Base-by-base conservation (phyloP, 2,797 vertebrate genomes). In the Mormyrops attenuatus region DNA sequence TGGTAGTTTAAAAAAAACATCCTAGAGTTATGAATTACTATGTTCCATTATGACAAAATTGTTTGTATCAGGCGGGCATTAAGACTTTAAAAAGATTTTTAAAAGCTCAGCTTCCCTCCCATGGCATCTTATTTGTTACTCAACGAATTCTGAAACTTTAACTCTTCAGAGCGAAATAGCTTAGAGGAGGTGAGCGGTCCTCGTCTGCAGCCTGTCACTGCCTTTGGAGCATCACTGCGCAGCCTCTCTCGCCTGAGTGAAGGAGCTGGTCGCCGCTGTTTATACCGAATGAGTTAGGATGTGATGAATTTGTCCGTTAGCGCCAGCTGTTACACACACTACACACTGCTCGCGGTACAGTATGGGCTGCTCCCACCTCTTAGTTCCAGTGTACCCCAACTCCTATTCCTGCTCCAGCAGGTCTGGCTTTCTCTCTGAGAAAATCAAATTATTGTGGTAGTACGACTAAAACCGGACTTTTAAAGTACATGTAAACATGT, bases 11-110 rank as follows among this genome's bases (percentile, higher is more conserved):
- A 91, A 94, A 94, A 94, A 94, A 94, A 95, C 93, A 94, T 94
- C 94, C 94, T 94, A 94, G 94, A 95, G 95, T 96, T 95, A 94
- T 94, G 94, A 93, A 94, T 93, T 92, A 95, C 95, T 96, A 96
- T 91, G 82, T 53, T 91, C 92, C 90, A 91, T 92, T 93, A 85
- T 92, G 92, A 91, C 90, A 91, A 88, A 91, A 91, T 93, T 34
- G 63, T 34, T 69, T 34, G 66, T 34, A 69, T 34, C 66, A 34
- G 34, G 26, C 30, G 34, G 66, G 30, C 0, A 66, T 34, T 69
- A 13, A 30, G 26, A 69, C 26, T 63, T 63, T 63, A 69, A 30
- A 69, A 69, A 34, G 66, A 34, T 69, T 34, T 69, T 66, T 66
- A 2, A 13, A 30, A 26, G 30, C 26, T 26, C 57, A 2, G 5